Evolutionary conservation across 2,888 invertebrate species (phyloP).

Genomic region (Xestia ashworthii): DNA sequence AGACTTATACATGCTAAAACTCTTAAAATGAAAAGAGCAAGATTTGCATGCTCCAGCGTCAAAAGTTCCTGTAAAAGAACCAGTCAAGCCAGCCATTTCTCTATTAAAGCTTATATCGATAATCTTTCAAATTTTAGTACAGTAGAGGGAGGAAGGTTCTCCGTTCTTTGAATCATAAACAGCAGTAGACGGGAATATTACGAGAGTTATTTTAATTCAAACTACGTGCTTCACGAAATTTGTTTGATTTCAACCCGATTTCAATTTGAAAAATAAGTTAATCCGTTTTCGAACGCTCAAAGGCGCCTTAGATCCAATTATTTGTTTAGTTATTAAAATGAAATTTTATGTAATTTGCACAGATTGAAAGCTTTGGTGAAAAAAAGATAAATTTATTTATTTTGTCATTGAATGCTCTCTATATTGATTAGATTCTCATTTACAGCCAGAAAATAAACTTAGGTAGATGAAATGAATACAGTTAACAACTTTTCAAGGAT

Average conservation of each 20-base stretch:
- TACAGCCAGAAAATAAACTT: not conserved
- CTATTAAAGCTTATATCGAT: slow-evolving; percentile 11
- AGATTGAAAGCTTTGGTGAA: slow-evolving; percentile 28
- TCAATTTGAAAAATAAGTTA: slow-evolving; percentile 71
- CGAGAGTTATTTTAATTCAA: slow-evolving; percentile 66
- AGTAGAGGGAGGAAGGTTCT: not conserved
- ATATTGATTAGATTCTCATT: slow-evolving; percentile 18
- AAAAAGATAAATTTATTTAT: slow-evolving; percentile 19
- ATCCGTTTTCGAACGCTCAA: slow-evolving; percentile 60
- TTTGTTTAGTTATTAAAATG: slow-evolving; percentile 56
- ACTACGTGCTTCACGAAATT: slow-evolving; percentile 57
- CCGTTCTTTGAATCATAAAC: slow-evolving; percentile 60
- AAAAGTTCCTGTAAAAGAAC: no score
- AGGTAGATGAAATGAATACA: not conserved
- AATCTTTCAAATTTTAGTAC: slow-evolving; percentile 6
- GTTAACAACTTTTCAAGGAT: not conserved
- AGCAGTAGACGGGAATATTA: slow-evolving; percentile 37
- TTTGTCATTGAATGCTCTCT: slow-evolving; percentile 5
- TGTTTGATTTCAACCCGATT: slow-evolving; percentile 54
- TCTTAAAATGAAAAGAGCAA: no score
- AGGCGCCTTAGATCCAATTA: slow-evolving; percentile 55
- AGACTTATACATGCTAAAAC: no score
- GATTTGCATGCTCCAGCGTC: no score
- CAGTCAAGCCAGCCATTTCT: not conserved
- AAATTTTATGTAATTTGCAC: slow-evolving; percentile 34